Evolutionary conservation across 1,140 invertebrate species (phyloP).

Genomic region (Gryllus bimaculatus): DNA sequence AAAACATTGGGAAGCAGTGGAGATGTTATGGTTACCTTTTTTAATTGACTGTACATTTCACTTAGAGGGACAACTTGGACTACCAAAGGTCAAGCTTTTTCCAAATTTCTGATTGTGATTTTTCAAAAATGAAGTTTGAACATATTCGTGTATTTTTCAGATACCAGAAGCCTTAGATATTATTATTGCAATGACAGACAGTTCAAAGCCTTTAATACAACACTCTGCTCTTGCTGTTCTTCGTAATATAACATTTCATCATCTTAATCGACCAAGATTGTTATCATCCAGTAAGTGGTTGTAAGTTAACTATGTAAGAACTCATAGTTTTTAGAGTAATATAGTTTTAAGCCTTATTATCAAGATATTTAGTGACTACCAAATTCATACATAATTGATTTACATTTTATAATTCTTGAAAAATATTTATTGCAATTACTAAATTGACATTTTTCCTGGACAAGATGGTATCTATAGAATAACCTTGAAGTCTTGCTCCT

Average conservation of each 20-base stretch:
- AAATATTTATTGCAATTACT: no score
- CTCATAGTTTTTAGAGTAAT: neutral
- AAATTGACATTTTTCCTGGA: no score
- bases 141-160: neutral
- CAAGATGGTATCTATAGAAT: no score
- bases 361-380: no score
- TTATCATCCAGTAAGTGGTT: slow-evolving; percentile 30
- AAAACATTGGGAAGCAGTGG: slow-evolving; percentile 33
- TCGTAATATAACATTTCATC: slow-evolving; percentile 34
- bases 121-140: neutral
- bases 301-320: neutral
- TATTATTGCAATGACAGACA: neutral
- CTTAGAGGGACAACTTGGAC: slow-evolving; percentile 29
- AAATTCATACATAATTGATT: no score
- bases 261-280: slow-evolving; percentile 31
- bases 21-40: slow-evolving; percentile 38
- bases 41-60: slow-evolving; percentile 36
- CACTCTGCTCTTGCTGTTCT: slow-evolving; percentile 29
- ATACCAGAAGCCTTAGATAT: slow-evolving; percentile 15
- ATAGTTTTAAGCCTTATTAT: no score
- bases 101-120: neutral
- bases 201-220: neutral
- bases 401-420: no score
- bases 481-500: no score
- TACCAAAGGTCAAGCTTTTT: slow-evolving; percentile 18